Percentiles rank a stretch among this genome's conserved stretches.
Conservation (phyloP, 2,797 vertebrate genomes). For the Acomys russatus region DNA sequence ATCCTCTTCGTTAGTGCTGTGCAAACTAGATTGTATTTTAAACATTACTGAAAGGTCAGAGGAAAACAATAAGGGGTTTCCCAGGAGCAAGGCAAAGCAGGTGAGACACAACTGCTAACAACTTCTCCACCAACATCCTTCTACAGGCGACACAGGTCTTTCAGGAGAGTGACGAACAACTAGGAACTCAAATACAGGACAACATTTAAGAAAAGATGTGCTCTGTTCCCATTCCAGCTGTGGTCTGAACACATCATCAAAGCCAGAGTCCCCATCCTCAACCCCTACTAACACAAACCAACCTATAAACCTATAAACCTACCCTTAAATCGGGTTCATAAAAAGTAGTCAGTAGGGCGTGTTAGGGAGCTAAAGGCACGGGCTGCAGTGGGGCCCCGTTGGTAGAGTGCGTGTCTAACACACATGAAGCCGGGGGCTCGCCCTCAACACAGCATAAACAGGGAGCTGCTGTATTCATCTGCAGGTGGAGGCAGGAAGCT, state of each 20-base stretch:
- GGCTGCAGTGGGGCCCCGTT: too few species aligned
- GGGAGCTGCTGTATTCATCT: too few species aligned
- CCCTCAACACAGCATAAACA: background rate
- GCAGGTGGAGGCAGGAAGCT: too few species aligned
- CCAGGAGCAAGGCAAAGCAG: background rate
- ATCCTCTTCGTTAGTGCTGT: constrained; percentile 1
- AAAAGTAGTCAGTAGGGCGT: background rate
- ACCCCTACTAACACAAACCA: background rate
- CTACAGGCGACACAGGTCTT: background rate
- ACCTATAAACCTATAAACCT: background rate
- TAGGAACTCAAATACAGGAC: background rate
- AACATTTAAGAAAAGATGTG: background rate
- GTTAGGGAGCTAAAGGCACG: background rate
- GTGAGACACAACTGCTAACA: background rate
- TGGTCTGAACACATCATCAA: background rate
- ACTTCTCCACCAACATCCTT: background rate
- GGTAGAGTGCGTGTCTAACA: background rate
- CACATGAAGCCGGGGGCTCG: background rate
- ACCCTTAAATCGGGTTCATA: background rate
- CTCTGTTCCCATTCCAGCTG: background rate
- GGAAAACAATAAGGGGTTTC: background rate
- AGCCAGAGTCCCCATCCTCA: background rate
- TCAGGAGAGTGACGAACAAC: background rate
- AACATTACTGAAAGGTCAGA: constrained; percentile 2
- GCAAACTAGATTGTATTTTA: constrained; percentile 5